Percentiles rank a stretch among this genome's conserved stretches.
These are phyloP conservation scores for Wasmannia auropunctata DNA, from an alignment of 1,140 invertebrate genomes.

Conservation along the genomic window DNA sequence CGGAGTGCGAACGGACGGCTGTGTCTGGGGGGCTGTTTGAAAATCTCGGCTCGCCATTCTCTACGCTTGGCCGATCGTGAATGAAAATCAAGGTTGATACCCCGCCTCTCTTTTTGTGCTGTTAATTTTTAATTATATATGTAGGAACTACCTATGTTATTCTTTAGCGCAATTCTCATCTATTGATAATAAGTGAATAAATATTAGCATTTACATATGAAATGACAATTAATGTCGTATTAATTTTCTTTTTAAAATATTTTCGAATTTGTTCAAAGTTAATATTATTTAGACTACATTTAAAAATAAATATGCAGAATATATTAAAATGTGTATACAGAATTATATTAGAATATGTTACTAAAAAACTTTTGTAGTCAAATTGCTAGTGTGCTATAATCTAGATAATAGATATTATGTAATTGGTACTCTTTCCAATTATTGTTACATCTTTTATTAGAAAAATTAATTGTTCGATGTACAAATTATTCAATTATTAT, in stretches of 20 bases:
- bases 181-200: neutral
- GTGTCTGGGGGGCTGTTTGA: slow-evolving; percentile 79
- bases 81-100: slow-evolving; percentile 25
- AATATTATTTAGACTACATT: neutral
- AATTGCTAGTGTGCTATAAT: neutral
- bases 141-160: neutral
- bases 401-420: neutral
- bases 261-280: neutral
- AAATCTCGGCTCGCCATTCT: slow-evolving; percentile 74
- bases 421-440: neutral
- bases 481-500: neutral
- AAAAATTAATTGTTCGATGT: neutral
- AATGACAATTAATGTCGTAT: neutral
- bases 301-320: neutral
- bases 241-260: neutral
- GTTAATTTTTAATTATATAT: slow-evolving; percentile 20
- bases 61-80: slow-evolving; percentile 50
- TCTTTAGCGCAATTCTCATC: neutral
- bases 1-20: slow-evolving; percentile 79
- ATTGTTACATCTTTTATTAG: neutral
- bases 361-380: neutral
- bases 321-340: neutral
- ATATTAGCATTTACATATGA: neutral
- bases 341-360: neutral
- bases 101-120: neutral